phyloP scores from a whole-genome alignment of 2,888 invertebrate genomes.

The Hirtodrosophila duncani region DNA sequence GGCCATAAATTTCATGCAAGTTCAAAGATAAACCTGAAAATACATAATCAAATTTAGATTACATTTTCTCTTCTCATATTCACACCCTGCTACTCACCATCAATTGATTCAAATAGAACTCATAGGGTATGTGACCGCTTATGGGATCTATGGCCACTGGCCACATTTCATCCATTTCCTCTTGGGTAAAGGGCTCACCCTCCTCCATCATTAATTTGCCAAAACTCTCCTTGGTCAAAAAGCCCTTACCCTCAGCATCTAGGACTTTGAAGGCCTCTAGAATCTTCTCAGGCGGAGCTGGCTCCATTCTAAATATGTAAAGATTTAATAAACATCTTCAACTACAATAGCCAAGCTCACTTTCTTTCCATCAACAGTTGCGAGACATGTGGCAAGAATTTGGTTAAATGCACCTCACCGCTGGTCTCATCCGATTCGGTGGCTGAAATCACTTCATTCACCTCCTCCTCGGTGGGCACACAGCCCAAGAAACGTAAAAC shows the following conservation, averaged over 20 bases:
- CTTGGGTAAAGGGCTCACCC: constrained; percentile 93
- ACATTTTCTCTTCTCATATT: accelerated
- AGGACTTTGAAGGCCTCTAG: constrained; percentile 91
- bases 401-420: constrained; percentile 85
- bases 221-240: constrained; percentile 86
- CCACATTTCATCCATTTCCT: constrained; percentile 96
- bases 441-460: constrained; percentile 91
- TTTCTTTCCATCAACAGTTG: constrained; percentile 89
- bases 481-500: constrained; percentile 92
- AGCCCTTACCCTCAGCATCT: constrained; percentile 88
- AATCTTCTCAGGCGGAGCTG: constrained; percentile 89
- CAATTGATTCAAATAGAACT: constrained; percentile 90
- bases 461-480: constrained; percentile 93
- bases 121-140: constrained; percentile 89
- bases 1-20: neutral
- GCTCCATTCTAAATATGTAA: constrained; percentile 83
- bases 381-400: constrained; percentile 89
- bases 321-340: neutral
- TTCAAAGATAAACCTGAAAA: constrained; percentile 47
- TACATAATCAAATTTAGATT: neutral
- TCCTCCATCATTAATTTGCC: constrained; percentile 89
- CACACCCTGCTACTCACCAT: constrained; percentile 83
- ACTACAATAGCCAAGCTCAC: constrained; percentile 78
- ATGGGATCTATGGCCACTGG: constrained; percentile 89
- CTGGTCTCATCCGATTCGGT: constrained; percentile 90